Conservation (phyloP, 2,113 vertebrate species). For the Benitochromis conjunctus region DNA sequence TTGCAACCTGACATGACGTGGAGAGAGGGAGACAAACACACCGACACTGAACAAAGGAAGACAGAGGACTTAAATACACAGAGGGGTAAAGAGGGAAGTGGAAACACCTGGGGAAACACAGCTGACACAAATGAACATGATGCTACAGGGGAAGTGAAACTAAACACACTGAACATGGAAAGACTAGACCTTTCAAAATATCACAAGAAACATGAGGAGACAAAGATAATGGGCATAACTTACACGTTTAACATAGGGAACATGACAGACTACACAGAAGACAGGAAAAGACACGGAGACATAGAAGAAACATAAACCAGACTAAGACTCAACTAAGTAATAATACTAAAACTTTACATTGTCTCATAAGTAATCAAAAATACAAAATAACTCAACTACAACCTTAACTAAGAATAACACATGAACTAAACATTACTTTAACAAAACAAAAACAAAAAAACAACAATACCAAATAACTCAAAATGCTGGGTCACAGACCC, state of each 20-base stretch:
- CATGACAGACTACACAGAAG: background rate
- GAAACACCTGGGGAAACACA: background rate
- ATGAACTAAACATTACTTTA: background rate
- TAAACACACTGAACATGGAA: background rate
- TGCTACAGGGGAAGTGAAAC: background rate
- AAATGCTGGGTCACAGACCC: background rate
- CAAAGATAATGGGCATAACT: background rate
- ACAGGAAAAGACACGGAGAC: background rate
- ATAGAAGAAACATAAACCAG: background rate
- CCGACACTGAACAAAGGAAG: too few species aligned
- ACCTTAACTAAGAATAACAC: background rate
- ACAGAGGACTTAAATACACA: background rate
- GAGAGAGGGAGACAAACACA: too few species aligned
- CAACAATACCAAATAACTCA: background rate
- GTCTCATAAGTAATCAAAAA: background rate
- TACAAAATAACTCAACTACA: background rate
- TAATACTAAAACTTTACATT: background rate
- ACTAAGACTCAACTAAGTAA: background rate
- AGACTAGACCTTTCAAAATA: background rate
- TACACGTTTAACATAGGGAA: background rate
- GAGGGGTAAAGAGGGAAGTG: background rate
- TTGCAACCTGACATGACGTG: background rate
- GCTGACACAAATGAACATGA: background rate
- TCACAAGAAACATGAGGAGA: background rate
- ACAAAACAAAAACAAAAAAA: background rate